Conservation (phyloP, 2,113 vertebrate genomes). For the Lampris megalopsis region DNA sequence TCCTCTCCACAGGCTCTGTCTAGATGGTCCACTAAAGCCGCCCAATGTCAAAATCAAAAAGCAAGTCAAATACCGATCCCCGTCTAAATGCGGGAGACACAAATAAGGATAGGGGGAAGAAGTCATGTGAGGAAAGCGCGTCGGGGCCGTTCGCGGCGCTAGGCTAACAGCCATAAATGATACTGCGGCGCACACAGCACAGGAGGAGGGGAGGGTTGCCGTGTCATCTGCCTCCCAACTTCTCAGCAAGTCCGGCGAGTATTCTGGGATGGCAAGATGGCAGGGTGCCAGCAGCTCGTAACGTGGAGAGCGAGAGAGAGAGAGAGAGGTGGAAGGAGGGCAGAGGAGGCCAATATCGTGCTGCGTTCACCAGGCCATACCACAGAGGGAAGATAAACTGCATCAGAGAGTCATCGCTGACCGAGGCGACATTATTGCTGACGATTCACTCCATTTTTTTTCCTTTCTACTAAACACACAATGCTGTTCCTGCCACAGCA, state of each 20-base stretch:
- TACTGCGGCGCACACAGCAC: conserved; percentile 43
- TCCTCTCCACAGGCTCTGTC: no score
- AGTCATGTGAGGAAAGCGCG: background rate
- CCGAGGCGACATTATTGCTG: conserved; percentile 40
- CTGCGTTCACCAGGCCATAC: conserved; percentile 27
- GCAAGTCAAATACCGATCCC: background rate
- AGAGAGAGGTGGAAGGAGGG: conserved; percentile 10
- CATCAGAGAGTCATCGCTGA: conserved; percentile 9
- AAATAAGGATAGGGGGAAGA: conserved; percentile 18
- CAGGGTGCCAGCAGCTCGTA: conserved; percentile 45
- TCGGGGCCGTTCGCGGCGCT: conserved; percentile 23
- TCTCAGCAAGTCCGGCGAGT: conserved; percentile 44
- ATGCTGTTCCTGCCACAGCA: conserved; percentile 38
- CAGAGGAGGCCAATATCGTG: conserved; percentile 12
- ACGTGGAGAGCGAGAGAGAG: conserved; percentile 28
- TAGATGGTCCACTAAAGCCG: conserved; percentile 5
- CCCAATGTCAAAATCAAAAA: conserved; percentile 7
- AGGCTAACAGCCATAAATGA: conserved; percentile 63
- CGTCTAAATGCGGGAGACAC: background rate
- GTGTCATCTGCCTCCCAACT: conserved; percentile 56
- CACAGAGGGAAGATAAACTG: conserved; percentile 13
- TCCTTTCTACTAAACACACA: no score
- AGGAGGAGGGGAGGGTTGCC: conserved; percentile 54
- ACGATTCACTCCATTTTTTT: conserved; percentile 22
- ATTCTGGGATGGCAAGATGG: conserved; percentile 67